Base-by-base conservation (phyloP, 2,888 invertebrate species). In the Tholera decimalis region DNA sequence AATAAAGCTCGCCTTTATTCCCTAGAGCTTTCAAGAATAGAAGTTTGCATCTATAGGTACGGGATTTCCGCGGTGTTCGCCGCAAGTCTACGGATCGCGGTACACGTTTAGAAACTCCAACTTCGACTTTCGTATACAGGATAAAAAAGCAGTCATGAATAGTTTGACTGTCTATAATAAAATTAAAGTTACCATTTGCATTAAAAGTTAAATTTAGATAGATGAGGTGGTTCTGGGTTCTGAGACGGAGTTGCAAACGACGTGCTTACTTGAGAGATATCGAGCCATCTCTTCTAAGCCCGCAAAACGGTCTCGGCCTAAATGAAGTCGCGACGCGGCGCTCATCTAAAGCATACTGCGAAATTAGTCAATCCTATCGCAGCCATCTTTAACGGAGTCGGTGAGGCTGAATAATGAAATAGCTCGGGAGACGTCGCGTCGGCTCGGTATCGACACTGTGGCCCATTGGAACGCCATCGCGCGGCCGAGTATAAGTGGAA, bases 321-420 rank as follows among this genome's bases (percentile, higher is more conserved):
- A 93, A 93, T 93, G 92, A 93, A 91, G 90, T 88, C 79, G 91
- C 85, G 79, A 91, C 86, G 84, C 86, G 83, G 73, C 85, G 83
- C 84, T 86, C 88, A 88, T 88, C 90, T 86, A 85, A 89, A 87
- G 88, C 88, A 90, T 89, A 92, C 89, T 92, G 88, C 89, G 86
- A 91, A 94, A 94, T 94, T 95, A 93, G 93, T 93, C 93, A 92
- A 92, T 93, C 89, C 91, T 93, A 94, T 93, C 92, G 87, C 87
- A 79, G 85, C 85, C 88, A 93, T 94, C 92, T 92, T 85, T 84
- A 88, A 86, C 83, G 87, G 84, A 89, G 86, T 88, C 88, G 87
- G 87, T 85, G 88, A 88, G 85, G 86, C 90, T 90, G 93, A 94
- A 94, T 94, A 95, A 95, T 94, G 92, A 93, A 94, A 94, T 94